A percentile compares a stretch with the other conserved stretches of the same genome.
phyloP scores from a whole-genome alignment of 1,140 invertebrate species.

The Kradibia gibbosae region DNA sequence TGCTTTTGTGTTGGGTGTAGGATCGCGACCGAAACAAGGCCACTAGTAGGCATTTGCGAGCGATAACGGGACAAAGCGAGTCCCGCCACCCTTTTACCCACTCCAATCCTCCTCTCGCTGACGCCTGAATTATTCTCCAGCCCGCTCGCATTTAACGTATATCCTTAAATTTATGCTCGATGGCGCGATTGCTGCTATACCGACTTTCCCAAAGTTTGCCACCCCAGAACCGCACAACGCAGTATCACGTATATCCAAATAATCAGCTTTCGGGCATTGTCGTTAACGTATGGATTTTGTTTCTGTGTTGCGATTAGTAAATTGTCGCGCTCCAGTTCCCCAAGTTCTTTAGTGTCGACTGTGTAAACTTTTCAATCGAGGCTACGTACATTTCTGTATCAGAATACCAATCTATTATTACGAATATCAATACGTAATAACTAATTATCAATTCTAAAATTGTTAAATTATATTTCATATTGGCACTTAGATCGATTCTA shows the following conservation, averaged over 20 bases:
- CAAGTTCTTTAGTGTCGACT: too few species aligned
- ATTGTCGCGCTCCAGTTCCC: not conserved
- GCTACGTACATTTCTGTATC: too few species aligned
- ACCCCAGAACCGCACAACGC: too few species aligned
- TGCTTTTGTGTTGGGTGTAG: not conserved
- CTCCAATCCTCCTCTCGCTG: not conserved
- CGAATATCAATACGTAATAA: too few species aligned
- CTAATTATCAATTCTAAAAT: too few species aligned
- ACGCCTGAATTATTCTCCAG: not conserved
- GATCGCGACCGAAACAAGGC: constrained; percentile 34
- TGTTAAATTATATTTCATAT: too few species aligned
- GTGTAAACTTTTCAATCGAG: too few species aligned
- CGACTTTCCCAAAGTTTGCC: too few species aligned
- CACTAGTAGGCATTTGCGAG: constrained; percentile 12
- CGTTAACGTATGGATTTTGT: not conserved
- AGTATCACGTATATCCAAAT: too few species aligned
- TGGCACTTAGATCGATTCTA: too few species aligned
- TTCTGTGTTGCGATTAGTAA: not conserved
- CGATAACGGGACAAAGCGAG: constrained; percentile 24
- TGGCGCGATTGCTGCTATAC: constrained; percentile 44
- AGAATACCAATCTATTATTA: too few species aligned
- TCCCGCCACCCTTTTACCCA: constrained; percentile 14
- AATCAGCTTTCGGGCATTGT: not conserved
- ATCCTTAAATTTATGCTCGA: constrained; percentile 36
- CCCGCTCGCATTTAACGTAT: not conserved